phyloP scores from a whole-genome alignment of 2,797 vertebrate species.

The Mormyrus proboscirostris region DNA sequence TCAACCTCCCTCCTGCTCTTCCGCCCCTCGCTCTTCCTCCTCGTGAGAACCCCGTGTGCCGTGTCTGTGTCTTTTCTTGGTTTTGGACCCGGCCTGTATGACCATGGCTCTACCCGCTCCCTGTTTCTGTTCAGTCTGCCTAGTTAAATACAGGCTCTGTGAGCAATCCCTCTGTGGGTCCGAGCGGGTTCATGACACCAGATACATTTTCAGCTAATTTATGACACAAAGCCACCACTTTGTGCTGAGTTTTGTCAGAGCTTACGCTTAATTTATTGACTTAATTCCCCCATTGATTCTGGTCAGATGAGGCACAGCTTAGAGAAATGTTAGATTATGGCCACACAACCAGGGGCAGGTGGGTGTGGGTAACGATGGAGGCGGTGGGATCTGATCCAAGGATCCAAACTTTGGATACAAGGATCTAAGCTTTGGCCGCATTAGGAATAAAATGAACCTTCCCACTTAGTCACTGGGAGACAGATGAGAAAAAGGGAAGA shows the following conservation, averaged over 20 bases:
- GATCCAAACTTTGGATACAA: neutral
- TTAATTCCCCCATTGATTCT: neutral
- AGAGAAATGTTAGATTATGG: neutral
- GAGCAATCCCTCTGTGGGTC: too few relatives aligned
- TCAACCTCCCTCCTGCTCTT: too few relatives aligned
- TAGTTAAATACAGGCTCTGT: too few relatives aligned
- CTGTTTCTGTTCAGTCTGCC: too few relatives aligned
- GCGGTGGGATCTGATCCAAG: conserved; percentile 14
- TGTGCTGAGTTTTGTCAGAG: neutral
- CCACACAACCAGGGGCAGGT: neutral
- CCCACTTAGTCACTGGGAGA: neutral
- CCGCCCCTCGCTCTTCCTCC: too few relatives aligned
- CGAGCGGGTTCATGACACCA: too few relatives aligned
- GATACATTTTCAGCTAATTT: neutral
- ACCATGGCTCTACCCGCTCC: too few relatives aligned
- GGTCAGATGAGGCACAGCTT: neutral
- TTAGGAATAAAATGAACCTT: neutral
- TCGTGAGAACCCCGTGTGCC: too few relatives aligned
- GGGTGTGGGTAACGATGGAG: neutral
- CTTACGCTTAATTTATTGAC: neutral
- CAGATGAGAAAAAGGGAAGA: neutral
- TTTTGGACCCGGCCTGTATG: too few relatives aligned
- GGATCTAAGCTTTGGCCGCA: neutral
- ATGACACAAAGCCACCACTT: neutral
- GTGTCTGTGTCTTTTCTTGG: too few relatives aligned